Base-by-base conservation (phyloP, 1,140 invertebrate genomes). In the Cephus cinctus region DNA sequence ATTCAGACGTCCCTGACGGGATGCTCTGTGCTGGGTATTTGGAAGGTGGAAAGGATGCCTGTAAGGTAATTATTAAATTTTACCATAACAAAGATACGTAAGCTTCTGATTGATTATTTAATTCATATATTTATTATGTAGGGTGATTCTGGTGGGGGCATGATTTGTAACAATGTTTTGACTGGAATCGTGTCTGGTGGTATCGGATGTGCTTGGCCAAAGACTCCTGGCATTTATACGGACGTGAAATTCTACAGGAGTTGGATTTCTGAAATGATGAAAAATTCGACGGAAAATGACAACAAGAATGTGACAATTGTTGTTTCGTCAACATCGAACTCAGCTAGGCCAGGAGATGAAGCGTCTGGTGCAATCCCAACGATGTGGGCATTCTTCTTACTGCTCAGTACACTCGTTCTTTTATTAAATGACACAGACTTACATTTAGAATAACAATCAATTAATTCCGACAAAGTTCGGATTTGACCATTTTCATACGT, bases 11-110 rank as follows among this genome's bases (percentile, higher is more conserved):
- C 23, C 81, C 81, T 1, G 63, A 81, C 5, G 82, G 81, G 9
- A 87, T 88, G 83, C 65, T 89, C 14, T 91, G 89, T 61, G 87
- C 88, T 36, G 87, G 87, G 8, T 82, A 80, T 43, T 57, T 71
- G 0, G 76, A 83, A 41, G 86, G 86, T 2, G 81, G 82, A 12
- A 84, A 79, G 59, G 87, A 89, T 60, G 82, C 87, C 2, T 89
- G 87, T 50, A 83, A 85, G 67, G 86, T 83, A 70, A 69, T 25
- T 36, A 34, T 52, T 32, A 27, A 20, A 39, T 45, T 15, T 39
- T 32, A 25, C 32, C 5, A 12, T 11, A 32, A 49, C 25, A 27
- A 22, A 31, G 18, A 40, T 23, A 38, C 12, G 3, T 21, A 18
- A 3, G n/a, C 20, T 12, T 31, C 5, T 19, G n/a, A n/a, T 16